Base-by-base conservation (phyloP, 2,888 invertebrate genomes). In the Tromatobia lineatoria region DNA sequence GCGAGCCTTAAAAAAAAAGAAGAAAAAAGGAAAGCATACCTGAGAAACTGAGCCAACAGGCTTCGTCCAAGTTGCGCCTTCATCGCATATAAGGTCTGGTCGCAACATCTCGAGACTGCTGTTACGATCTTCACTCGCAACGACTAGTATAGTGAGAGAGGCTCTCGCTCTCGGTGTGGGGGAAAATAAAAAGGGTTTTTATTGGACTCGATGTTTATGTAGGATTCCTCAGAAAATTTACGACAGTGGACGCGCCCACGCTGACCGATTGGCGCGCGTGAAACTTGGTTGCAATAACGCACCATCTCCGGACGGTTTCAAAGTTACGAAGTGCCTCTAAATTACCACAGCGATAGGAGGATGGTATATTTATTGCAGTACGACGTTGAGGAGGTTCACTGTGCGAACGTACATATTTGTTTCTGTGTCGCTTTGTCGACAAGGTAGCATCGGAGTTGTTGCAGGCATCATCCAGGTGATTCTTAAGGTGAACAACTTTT, bases 141-240 rank as follows among this genome's bases (percentile, higher is more conserved):
- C 18, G 29, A 47, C 50, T 57, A 23, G 52, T 70, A 29, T 15
- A 54, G 18, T n/a, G 67, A 29, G 47, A 29, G 67, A 29, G 47
- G 47, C 47, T 67, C 67, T 71, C 70, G 42, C 38, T 42, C 23
- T 52, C 45, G 13, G 20, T 59, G 59, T 52, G 77, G 77, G 69
- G 54, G 69, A 67, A 77, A 66, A 80, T 50, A 67, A 79, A 79
- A 74, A 71, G 52, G 61, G 50, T 73, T 82, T 80, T 85, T 80
- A 80, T 83, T 69, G 77, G 69, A 75, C 71, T 45, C 74, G 78
- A 85, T 80, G 74, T 85, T 85, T 82, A 83, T 85, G 85, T 77
- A 73, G 80, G 70, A 85, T 82, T 82, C 80, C 77, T 73, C 77
- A 50, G 59, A 66, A 70, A 80, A 83, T 85, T 85, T 85, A 85